Conservation (phyloP, 2,113 vertebrate species). For the Morone chrysops region DNA sequence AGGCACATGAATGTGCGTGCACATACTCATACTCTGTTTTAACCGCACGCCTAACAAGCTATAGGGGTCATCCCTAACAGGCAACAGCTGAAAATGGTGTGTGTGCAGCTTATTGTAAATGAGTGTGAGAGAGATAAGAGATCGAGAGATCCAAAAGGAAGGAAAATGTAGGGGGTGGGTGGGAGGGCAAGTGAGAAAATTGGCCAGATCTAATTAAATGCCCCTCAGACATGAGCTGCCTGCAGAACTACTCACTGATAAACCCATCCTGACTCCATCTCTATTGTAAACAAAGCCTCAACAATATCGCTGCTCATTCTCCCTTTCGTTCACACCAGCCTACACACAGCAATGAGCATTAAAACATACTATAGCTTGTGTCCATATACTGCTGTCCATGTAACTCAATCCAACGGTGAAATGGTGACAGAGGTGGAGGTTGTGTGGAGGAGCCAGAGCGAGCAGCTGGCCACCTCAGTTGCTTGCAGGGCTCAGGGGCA, state of each 20-base stretch:
- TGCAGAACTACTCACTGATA: constrained; percentile 57
- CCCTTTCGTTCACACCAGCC: constrained; percentile 20
- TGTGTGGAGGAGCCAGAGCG: not conserved
- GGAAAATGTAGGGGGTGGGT: not conserved
- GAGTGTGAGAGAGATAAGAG: constrained; percentile 48
- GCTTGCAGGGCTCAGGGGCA: constrained; percentile 50
- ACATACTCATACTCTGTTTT: constrained; percentile 6
- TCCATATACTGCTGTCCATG: not conserved
- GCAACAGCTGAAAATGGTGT: constrained; percentile 34
- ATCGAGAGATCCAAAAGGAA: constrained; percentile 40
- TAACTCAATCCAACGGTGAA: not conserved
- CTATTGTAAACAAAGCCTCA: constrained; percentile 43
- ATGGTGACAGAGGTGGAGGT: constrained; percentile 2
- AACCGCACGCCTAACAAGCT: constrained; percentile 32
- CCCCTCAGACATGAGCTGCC: constrained; percentile 57
- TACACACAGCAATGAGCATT: not conserved
- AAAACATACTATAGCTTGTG: not conserved
- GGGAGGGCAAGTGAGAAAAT: constrained; percentile 48
- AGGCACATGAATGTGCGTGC: not conserved
- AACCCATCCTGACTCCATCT: constrained; percentile 41
- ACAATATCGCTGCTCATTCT: constrained; percentile 18
- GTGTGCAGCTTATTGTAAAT: constrained; percentile 23
- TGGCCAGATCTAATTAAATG: constrained; percentile 74
- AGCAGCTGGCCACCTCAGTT: constrained; percentile 60
- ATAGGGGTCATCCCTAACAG: constrained; percentile 42